These are phyloP conservation scores for Leptura quadrifasciata DNA, from an alignment of 2,888 invertebrate species.

Conservation along the genomic window DNA sequence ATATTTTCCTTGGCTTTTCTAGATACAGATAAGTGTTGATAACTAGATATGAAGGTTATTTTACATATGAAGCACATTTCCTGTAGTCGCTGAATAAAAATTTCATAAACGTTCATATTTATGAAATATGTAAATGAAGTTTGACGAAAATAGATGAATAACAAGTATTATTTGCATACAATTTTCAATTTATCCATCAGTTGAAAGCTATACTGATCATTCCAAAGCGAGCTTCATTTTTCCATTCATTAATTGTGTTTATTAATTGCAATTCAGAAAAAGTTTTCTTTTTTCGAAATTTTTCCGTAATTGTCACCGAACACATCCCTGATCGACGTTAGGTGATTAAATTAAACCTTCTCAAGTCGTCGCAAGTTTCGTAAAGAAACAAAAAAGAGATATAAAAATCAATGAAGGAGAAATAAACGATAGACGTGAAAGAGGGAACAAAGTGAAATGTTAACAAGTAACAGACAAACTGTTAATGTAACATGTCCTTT, in stretches of 20 bases:
- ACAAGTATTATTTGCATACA: no score
- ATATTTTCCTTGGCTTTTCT: neutral
- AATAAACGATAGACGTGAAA: slow-evolving; percentile 31
- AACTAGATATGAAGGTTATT: neutral
- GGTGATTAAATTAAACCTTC: neutral
- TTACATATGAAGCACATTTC: no score
- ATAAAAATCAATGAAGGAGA: slow-evolving; percentile 35
- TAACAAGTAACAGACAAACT: slow-evolving; percentile 33
- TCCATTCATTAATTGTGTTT: no score
- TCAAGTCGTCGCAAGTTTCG: neutral
- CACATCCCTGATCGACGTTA: neutral
- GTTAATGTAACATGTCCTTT: slow-evolving; percentile 26
- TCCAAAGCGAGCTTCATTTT: no score
- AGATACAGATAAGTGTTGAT: neutral
- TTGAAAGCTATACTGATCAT: no score
- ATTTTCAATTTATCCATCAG: no score
- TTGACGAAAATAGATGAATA: no score
- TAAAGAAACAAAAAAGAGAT: slow-evolving; percentile 12
- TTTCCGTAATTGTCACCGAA: neutral
- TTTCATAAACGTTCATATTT: no score
- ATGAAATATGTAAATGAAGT: no score
- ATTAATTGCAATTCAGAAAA: no score
- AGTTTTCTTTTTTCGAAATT: no score
- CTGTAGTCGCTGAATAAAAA: no score
- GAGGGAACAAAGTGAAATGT: slow-evolving; percentile 27